Evolutionary conservation across 92 coral and sea anemone genomes (phyloP), one percentile per base, ranked within the genome.

Genomic region (Zoanthus sansibaricus): DNA sequence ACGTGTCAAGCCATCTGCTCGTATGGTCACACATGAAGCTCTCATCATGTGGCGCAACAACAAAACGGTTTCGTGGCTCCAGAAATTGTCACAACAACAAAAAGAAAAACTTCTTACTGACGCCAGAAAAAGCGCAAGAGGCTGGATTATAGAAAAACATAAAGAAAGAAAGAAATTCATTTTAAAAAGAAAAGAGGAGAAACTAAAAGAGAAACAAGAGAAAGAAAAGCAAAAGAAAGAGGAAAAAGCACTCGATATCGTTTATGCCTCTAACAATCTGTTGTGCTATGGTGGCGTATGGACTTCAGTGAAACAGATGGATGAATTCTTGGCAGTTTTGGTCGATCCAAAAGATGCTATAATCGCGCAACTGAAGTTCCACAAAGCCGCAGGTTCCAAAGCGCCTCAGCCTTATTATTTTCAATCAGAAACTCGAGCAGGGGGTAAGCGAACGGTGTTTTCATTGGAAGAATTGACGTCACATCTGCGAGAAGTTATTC

Each of bases 351-450:
- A 30, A 69, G 44, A 30, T 69, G 73, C 73, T 69, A 11, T 69
- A 9, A 68, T 68, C 11, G 42, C 73, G 42, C 44, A 68, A 68
- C 73, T 69, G 44, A 69, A 69, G 73, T 69, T 69, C 73, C 42
- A 69, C 73, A 69, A 69, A 16, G 44, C 73, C 47, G 73, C 73
- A 21, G 44, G 73, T 33, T 69, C 73, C 73, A 69, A 69, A 25
- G 73, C 46, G 16, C 73, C 73, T 15, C 73, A 25, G 44, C 30
- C 73, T 25, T 33, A 69, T 25, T 69, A 69, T 31, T 69, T 69
- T 69, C 73, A 69, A 10, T 69, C 73, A 69, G 73, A 69, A 69
- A 69, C 73, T 69, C 73, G 44, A 69, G 73, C 73, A 69, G 73
- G 73, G 73, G 45, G 44, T 21, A 69, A 56, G 13, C 64, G 64